Conservation (phyloP, 1,140 invertebrate species). For the Euura lappo region DNA sequence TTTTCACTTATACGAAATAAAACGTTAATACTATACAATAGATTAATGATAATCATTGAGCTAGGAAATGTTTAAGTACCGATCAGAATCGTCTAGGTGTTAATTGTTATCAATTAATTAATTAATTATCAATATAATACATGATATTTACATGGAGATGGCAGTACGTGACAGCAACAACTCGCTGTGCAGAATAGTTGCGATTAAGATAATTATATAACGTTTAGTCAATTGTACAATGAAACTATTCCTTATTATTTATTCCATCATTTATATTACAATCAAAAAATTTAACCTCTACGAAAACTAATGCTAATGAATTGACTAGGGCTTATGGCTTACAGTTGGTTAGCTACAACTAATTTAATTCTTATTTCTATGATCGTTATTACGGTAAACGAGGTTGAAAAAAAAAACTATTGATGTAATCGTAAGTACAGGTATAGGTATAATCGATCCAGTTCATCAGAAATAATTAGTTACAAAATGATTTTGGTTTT, state of each 20-base stretch:
- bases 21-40: too few species aligned
- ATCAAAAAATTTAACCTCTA: background rate
- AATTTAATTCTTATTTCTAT: background rate
- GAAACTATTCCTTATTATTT: background rate
- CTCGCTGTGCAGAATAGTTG: background rate
- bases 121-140: background rate
- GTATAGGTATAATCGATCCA: background rate
- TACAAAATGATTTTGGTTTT: background rate
- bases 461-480: background rate
- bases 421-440: background rate
- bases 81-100: background rate
- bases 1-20: too few species aligned
- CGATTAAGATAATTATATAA: background rate
- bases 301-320: background rate
- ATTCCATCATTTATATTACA: background rate
- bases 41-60: background rate
- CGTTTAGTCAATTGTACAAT: too few species aligned
- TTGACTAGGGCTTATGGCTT: background rate
- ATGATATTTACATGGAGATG: slow-evolving; percentile 7
- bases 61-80: background rate
- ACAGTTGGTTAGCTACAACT: background rate
- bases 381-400: background rate
- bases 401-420: background rate
- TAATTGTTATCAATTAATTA: background rate
- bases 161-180: background rate